phyloP scores from a whole-genome alignment of 2,797 vertebrate genomes.

The Gallinago stenura region DNA sequence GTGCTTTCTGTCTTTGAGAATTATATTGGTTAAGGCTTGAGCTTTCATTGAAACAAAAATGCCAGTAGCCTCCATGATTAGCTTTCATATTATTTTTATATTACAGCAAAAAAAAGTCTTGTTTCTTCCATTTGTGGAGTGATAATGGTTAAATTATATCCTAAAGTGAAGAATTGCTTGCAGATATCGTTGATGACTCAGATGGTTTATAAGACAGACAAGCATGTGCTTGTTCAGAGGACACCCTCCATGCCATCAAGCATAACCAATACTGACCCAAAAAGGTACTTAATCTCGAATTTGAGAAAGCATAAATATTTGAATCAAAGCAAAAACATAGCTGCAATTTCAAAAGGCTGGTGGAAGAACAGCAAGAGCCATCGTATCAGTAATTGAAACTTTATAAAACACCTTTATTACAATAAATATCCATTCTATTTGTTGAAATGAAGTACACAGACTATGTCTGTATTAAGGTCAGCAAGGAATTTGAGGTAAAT shows the following conservation, averaged over 20 bases:
- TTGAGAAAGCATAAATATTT: conserved; percentile 51
- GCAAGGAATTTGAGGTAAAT: not conserved
- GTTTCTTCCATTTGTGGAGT: not conserved
- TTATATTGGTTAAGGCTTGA: not conserved
- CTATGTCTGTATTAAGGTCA: not conserved
- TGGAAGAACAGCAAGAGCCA: not conserved
- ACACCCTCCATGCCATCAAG: conserved; percentile 16
- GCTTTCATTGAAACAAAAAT: not conserved
- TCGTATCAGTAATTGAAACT: not conserved
- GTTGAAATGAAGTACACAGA: not conserved
- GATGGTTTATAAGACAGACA: not conserved
- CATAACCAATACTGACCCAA: not conserved
- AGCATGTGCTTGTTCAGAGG: not conserved
- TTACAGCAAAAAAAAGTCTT: not conserved
- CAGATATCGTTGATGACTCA: conserved; percentile 8
- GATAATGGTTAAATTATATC: conserved; percentile 6
- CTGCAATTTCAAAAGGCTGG: not conserved
- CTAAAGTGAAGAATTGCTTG: not conserved
- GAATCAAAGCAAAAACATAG: conserved; percentile 5
- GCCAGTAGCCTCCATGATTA: not conserved
- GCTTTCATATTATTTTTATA: not conserved
- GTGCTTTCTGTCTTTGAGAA: not conserved
- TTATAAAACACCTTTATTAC: not conserved
- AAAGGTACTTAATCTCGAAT: conserved; percentile 38
- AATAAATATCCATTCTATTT: not conserved